Base-by-base conservation (phyloP, 2,113 vertebrate species). In the Prunella fulvescens region DNA sequence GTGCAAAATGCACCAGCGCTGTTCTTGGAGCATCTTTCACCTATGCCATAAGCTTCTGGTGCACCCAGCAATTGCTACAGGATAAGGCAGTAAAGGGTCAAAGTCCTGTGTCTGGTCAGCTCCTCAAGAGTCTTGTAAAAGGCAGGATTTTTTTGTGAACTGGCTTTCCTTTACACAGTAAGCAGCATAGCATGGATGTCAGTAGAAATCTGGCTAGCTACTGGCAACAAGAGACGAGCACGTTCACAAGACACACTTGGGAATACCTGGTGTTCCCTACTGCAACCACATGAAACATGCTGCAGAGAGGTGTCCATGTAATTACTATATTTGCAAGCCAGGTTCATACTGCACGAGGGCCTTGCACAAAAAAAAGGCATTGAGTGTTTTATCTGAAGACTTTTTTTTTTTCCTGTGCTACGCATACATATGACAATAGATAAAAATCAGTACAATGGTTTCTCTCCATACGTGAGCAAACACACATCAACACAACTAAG, bases 31-130 rank as follows among this genome's bases (percentile, higher is more conserved):
- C 67, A 76, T 45, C 44, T 53, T 71, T 61, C 45, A 77, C 26
- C 37, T 71, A 53, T 9, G 26, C 57, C 56, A 13, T 5, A 45
- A 0, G 2, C 51, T 76, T 28, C 67, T 28, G 40, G 29, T 18
- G 53, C 23, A 62, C 50, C n/a, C 51, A 72, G 50, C 29, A 70
- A 53, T 74, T 44, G 50, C 69, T 65, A 92, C 65, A 79, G 61
- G 31, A 37, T 86, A 93, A 97, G 95, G 95, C 95, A 96, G 80
- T 25, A 92, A 64, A 93, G 22, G 78, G 92, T 66, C 3, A 3
- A 3, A 56, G 44, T 97, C 67, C 82, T 42, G 10, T 74, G 50
- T 33, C 82, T 79, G 56, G 56, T 88, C 67, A 48, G 51, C 35
- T 91, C 62, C 66, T 86, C 44, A 44, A 47, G 50, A 92, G 37